Evolutionary conservation across 2,797 vertebrate genomes (phyloP), one percentile per base, ranked within the genome.

Genomic region (Ptychobarbus kaznakovi): DNA sequence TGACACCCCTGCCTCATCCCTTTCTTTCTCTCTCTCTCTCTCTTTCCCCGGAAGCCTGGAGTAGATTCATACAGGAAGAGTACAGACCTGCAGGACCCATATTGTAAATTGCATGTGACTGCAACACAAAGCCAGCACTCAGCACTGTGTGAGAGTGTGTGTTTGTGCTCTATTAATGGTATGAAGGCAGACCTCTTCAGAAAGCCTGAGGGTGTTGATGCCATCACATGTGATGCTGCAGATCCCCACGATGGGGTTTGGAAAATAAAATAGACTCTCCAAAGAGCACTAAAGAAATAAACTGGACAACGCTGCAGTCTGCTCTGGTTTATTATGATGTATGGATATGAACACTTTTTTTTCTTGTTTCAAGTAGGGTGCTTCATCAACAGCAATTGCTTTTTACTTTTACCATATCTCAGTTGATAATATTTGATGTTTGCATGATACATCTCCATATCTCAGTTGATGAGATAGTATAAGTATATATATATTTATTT

Each of bases 61-160:
- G 49, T 16, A 68, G 38, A 73, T 53, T 82, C 74, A 81, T 15
- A 56, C n/a, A 75, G 69, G 38, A 82, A 51, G 13, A 80, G 40
- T 35, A 72, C 63, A 75, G 69, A 80, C 25, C 51, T 83, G 53
- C 35, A 75, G 83, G 61, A 68, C 69, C 42, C 66, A 49, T 18
- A 86, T 44, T 68, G 10, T 35, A 68, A 70, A 81, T 32, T 80
- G 42, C 83, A 72, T 80, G 76, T 65, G 70, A 78, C 65, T 77
- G 65, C 28, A 75, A 49, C 56, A 89, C 72, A 82, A 85, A 73
- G 69, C 32, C 58, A 70, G 81, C 84, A 44, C 70, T 74, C 61
- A 68, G 22, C 74, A 69, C 25, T 56, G 78, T 68, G 20, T 32
- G 58, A 35, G 72, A 25, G 75, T 42, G 72, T 46, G 70, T 46